Evolutionary conservation across 2,113 vertebrate genomes (phyloP).

Genomic region (Capra hircus): DNA sequence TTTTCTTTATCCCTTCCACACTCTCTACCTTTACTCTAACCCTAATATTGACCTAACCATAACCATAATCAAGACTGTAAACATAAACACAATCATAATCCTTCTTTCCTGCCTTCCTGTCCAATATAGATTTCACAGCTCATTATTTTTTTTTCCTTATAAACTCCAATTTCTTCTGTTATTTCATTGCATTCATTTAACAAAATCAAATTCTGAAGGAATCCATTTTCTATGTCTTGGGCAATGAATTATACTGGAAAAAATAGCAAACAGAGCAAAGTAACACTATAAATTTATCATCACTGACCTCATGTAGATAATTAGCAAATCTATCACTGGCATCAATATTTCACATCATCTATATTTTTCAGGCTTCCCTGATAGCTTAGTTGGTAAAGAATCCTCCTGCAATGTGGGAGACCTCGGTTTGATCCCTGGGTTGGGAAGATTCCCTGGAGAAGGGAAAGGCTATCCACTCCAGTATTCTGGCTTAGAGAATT

Average conservation of each 20-base stretch:
- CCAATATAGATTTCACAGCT: background rate
- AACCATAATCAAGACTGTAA: background rate
- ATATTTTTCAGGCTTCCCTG: background rate
- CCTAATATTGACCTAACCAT: background rate
- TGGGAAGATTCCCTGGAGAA: background rate
- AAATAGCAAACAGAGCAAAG: background rate
- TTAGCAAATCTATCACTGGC: background rate
- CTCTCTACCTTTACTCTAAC: background rate
- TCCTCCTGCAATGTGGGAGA: background rate
- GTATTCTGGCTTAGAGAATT: background rate
- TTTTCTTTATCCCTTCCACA: background rate
- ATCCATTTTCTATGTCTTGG: background rate
- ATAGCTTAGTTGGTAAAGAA: background rate
- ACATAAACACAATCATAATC: background rate
- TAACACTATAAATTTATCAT: background rate
- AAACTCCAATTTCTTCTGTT: background rate
- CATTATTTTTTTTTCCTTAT: background rate
- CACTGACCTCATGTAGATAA: background rate
- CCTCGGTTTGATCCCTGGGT: background rate
- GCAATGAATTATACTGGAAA: background rate
- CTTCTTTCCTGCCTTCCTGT: background rate
- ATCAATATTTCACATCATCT: background rate
- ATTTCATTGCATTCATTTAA: background rate
- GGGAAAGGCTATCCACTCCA: background rate
- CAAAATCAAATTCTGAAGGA: background rate